Evolutionary conservation across 2,797 vertebrate species (phyloP), one percentile per base, ranked within the genome.

Genomic region (Leucoraja ocellata): DNA sequence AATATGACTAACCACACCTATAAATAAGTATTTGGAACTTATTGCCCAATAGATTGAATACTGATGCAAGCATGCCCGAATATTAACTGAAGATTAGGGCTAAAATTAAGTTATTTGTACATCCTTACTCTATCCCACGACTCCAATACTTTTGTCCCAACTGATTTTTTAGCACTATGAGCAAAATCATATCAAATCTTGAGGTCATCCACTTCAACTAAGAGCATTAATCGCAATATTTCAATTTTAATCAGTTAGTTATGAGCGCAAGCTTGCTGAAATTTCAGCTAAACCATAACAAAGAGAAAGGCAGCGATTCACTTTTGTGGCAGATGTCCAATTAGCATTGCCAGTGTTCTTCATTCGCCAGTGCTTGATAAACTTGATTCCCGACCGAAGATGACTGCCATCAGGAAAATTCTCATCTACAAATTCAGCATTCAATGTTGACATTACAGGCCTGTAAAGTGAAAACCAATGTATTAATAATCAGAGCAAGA

Each of bases 311-410:
- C 46, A 88, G 61, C 36, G 32, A 88, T 63, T 76, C 97, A 99
- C 99, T 98, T 99, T 99, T 93, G 98, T 99, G 95, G 99, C 98
- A 93, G 97, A 96, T 94, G 96, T 98, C 99, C 99, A 99, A 94
- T 97, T 97, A 95, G 99, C 97, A 36, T 96, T 99, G 94, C 98
- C 99, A 77, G 98, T 98, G 94, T 99, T 99, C 94, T 97, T 98
- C 98, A 99, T 99, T 95, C 97, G 97, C 99, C 99, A 99, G 96
- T 99, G 98, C 95, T 99, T 99, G 96, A 98, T 97, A 96, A 99
- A 99, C 96, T 97, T 98, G 95, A 98, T 98, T 94, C 96, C 98
- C 93, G 99, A 98, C 95, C 98, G 97, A 95, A 99, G 96, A 94
- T 96, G 97, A 94, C 98, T 99, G 93, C 98, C 98, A 95, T 99